Evolutionary conservation across 2,797 vertebrate species (phyloP), one percentile per base, ranked within the genome.

Genomic region (Lateolabrax maculatus): DNA sequence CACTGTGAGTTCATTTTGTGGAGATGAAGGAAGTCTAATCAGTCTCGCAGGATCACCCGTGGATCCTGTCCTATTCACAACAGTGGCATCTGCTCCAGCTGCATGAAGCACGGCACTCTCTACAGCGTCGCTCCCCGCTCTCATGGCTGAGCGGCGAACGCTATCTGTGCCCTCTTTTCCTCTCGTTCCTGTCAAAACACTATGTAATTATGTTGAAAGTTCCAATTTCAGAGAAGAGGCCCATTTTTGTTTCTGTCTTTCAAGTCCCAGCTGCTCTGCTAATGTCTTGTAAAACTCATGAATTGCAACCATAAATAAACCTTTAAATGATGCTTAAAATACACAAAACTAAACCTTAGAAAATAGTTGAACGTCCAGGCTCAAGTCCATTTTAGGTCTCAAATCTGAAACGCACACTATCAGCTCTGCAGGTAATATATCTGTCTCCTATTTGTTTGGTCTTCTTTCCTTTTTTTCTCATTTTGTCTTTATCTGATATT

Each of bases 261-360:
- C 89, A 90, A 93, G 91, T 84, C 89, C 80, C 94, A 95, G 95
- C 94, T 95, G 94, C 88, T 92, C 85, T 74, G 71, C 62, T 89
- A 81, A 91, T 89, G 87, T 73, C 90, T 90, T 85, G 79, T 76
- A 80, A 85, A 90, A 90, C 76, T 75, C 71, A 23, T 72, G 78
- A 91, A 90, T 87, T 83, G 73, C 58, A 69, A 73, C 75, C 57
- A 80, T 71, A 84, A 85, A 81, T 88, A 86, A 79, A 81, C 75
- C 56, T 68, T 69, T 63, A 25, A 71, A 75, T 80, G 80, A 77
- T 31, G 58, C 55, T 64, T 80, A 55, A 80, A 83, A 61, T 67
- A 65, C 52, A 74, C 64, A 76, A 76, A 19, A 73, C 29, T 31
- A 61, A 80, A 75, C 73, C 34, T 37, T 58, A n/a, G 60, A 57